Base-by-base conservation (phyloP, 1,140 invertebrate genomes). In the Zaprionus capensis region DNA sequence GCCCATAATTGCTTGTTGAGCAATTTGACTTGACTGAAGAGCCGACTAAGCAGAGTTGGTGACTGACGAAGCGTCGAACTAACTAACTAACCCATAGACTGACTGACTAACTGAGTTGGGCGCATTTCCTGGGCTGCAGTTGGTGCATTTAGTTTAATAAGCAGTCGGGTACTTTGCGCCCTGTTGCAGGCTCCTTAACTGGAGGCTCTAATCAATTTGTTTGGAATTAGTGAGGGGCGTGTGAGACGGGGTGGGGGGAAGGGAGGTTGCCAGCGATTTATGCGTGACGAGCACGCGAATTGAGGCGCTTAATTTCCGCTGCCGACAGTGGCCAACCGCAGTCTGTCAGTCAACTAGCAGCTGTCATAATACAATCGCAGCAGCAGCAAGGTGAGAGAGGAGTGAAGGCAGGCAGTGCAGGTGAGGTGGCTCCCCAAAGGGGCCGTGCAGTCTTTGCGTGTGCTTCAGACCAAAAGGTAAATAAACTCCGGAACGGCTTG, bases 251-350 rank as follows among this genome's bases (percentile, higher is more conserved):
- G 28, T 5, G 24, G 22, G 4, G 4, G 6, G 53, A 5, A 20
- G 12, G 26, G 6, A 14, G 26, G n/a, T 46, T 46, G 6, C 9
- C 11, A 34, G 44, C 75, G 83, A 88, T 84, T 84, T 87, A 88
- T 74, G 74, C 75, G 55, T 71, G 78, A 59, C 71, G 74, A 62
- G 65, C 83, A 87, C 78, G 84, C 83, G 83, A 84, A 78, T 65
- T 81, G 84, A 88, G 77, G 84, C 81, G 73, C 73, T 78, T 88
- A 87, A 87, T 87, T 87, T 87, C 84, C 83, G 83, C 78, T 74
- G 77, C 80, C 84, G 80, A 87, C 80, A 82, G 67, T 31, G 36
- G 53, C 69, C 63, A 55, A 74, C 84, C 83, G 57, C 83, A 70
- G 64, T 55, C 73, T 57, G 71, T 64, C 76, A 71, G 59, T 62